Evolutionary conservation across 2,888 invertebrate species (phyloP), one percentile per base, ranked within the genome.

Genomic region (Eupithecia subfuscata): DNA sequence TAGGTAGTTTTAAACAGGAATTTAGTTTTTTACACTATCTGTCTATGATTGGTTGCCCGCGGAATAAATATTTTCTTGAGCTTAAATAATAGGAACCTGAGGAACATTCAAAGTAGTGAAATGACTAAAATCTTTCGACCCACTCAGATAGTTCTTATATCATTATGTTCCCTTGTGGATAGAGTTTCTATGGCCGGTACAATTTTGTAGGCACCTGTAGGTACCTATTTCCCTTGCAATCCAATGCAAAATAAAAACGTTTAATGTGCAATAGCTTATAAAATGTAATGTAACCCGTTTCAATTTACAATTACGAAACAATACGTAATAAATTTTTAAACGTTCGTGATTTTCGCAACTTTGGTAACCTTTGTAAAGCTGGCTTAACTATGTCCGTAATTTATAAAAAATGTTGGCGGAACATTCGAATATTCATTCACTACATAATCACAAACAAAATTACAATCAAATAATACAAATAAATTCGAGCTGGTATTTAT

Each of bases 1-100:
- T 63, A 30, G 6, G 16, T 16, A 64, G 25, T 12, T 14, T 60
- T 60, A 56, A 12, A 25, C 74, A 78, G 71, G 60, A 76, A 74
- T 73, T 69, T 48, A 75, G 74, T 73, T 70, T n/a, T 45, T n/a
- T 45, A 14, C 7, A 48, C 18, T 1, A 18, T 48, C 8, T 48
- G 48, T 18, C 18, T 7, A 48, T 48, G n/a, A 48, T 48, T 45
- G 45, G 6, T 45, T 52, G n/a, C n/a, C 8, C 9, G 11, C 22
- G 52, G n/a, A 11, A 4, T 52, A 52, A 52, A 52, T 52, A 22
- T 52, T 52, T n/a, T 52, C 18, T n/a, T 52, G 0, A n/a, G 9
- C 7, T 30, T 30, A 30, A 63, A 64, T 64, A 18, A 34, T 9
- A 18, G 4, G 12, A 18, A 64, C 34, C 14, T 34, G 7, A 30